Conservation (phyloP, 2,113 vertebrate species). For the Equus quagga region DNA sequence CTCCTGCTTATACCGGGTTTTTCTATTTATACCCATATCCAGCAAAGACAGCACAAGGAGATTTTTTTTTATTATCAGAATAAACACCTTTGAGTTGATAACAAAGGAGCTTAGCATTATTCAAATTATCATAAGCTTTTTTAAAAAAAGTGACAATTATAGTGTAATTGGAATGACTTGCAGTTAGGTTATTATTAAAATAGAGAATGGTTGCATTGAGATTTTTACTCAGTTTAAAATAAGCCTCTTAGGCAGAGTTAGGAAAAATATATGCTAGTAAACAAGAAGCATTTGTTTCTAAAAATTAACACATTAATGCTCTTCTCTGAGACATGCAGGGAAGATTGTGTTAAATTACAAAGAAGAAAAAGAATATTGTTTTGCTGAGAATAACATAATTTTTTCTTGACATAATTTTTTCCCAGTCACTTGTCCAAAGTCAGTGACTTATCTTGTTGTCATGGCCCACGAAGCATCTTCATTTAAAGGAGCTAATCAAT, state of each 20-base stretch:
- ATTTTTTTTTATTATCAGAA: not conserved
- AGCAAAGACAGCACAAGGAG: not conserved
- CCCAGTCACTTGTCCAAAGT: not conserved
- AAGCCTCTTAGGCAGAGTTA: not conserved
- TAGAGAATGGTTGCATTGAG: not conserved
- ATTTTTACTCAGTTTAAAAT: conserved; percentile 57
- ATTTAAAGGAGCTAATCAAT: not conserved
- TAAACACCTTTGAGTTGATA: not conserved
- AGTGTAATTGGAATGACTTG: not conserved
- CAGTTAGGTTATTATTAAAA: conserved; percentile 35
- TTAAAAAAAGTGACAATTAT: not conserved
- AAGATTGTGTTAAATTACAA: not conserved
- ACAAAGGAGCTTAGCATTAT: conserved; percentile 1
- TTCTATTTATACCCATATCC: not conserved
- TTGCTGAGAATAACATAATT: not conserved
- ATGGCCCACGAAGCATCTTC: not conserved
- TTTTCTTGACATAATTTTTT: not conserved
- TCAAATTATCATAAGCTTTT: not conserved
- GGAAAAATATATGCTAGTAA: not conserved
- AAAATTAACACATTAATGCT: not conserved
- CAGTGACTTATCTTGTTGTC: not conserved
- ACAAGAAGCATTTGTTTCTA: not conserved
- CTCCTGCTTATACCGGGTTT: not conserved
- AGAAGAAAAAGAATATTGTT: not conserved
- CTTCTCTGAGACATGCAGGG: not conserved